Percentiles rank a stretch among this genome's conserved stretches.
Evolutionary conservation across 2,888 invertebrate genomes (phyloP).

Genomic region (Antitype chi): DNA sequence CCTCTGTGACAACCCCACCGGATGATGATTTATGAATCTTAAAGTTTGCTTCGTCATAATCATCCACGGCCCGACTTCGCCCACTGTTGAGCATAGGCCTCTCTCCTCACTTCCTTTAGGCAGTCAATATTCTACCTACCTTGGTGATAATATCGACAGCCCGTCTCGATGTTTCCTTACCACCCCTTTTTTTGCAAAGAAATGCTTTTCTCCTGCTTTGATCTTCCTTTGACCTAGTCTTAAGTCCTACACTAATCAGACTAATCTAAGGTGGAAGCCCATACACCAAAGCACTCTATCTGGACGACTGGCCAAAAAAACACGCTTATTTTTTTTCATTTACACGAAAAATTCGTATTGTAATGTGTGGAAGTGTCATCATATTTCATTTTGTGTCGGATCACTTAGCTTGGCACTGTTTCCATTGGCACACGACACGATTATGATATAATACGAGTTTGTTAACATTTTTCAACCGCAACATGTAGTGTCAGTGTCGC

Average conservation of each 20-base stretch:
- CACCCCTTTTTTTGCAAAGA: not conserved
- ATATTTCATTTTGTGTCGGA: slow-evolving; percentile 89
- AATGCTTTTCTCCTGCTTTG: not conserved
- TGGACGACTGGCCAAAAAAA: slow-evolving; percentile 63
- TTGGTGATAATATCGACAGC: not conserved
- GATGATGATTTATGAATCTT: not conserved
- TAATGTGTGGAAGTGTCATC: slow-evolving; percentile 90
- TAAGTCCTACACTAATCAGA: not conserved
- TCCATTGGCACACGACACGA: slow-evolving; percentile 75
- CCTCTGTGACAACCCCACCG: not conserved
- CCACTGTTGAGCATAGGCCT: not conserved
- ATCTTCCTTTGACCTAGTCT: not conserved
- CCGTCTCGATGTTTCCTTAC: not conserved
- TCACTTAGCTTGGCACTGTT: slow-evolving; percentile 84
- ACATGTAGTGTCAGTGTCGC: slow-evolving; percentile 28
- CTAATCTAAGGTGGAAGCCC: not conserved
- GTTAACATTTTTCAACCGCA: slow-evolving; percentile 27
- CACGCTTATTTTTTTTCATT: slow-evolving; percentile 77
- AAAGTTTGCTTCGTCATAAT: not conserved
- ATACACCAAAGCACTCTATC: slow-evolving; percentile 39
- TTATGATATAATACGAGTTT: slow-evolving; percentile 25
- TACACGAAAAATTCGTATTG: slow-evolving; percentile 88
- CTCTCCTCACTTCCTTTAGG: not conserved
- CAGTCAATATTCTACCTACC: not conserved
- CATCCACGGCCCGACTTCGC: not conserved